These are phyloP conservation scores for Corvus moneduloides DNA, from an alignment of 2,113 vertebrate genomes.

Conservation along the genomic window DNA sequence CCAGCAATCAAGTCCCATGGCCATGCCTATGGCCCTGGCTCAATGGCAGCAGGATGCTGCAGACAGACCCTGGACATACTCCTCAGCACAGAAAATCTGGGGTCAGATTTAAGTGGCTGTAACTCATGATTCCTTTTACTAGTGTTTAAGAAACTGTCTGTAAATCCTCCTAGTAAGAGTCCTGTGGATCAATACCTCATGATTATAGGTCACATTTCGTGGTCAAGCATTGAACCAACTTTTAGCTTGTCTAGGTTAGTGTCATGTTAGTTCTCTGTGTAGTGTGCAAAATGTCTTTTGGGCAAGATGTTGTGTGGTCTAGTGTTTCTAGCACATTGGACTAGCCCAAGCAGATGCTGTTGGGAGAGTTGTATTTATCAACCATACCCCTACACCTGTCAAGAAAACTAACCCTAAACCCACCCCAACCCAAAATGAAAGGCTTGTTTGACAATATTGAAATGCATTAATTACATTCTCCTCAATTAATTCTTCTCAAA, in stretches of 20 bases:
- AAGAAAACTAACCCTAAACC: background rate
- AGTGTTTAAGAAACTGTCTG: background rate
- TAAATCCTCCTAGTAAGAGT: background rate
- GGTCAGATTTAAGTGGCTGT: background rate
- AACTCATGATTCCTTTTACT: background rate
- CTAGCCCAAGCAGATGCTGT: background rate
- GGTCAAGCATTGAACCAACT: background rate
- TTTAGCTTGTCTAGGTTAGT: background rate
- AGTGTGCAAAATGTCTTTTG: background rate
- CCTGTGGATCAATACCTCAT: background rate
- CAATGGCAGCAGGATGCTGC: background rate
- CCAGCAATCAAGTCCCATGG: background rate
- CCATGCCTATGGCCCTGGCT: accelerated
- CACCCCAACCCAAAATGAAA: background rate
- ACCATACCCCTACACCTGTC: background rate
- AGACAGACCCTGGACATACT: background rate
- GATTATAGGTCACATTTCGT: background rate
- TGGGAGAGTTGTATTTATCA: background rate
- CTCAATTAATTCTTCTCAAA: background rate
- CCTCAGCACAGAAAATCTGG: background rate
- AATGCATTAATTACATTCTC: background rate
- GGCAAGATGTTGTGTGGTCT: background rate
- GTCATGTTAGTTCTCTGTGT: background rate
- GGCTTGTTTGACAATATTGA: background rate
- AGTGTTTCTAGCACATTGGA: background rate